Conservation (phyloP, 2,797 vertebrate genomes). For the Sebastes matsubarae region DNA sequence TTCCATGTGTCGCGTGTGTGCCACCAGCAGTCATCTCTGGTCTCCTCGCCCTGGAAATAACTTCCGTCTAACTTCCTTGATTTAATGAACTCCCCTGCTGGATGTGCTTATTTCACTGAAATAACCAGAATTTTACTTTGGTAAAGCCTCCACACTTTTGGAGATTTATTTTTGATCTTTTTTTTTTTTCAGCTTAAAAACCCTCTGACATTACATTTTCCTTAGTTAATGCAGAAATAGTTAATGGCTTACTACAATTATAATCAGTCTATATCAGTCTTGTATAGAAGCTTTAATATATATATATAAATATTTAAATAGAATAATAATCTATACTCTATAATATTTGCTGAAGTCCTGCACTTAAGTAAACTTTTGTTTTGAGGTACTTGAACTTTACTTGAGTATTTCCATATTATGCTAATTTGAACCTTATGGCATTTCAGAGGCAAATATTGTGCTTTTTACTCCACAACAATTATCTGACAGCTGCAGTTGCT, state of each 20-base stretch:
- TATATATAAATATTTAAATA: background rate
- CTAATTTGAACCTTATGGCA: background rate
- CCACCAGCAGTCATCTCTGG: slow-evolving; percentile 65
- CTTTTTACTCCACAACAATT: background rate
- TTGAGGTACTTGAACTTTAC: background rate
- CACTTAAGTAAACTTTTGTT: background rate
- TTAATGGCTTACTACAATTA: background rate
- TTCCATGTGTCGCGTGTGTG: slow-evolving; percentile 78
- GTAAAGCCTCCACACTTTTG: background rate
- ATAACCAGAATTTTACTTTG: slow-evolving; percentile 6
- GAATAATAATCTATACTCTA: background rate
- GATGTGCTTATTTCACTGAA: slow-evolving; percentile 27
- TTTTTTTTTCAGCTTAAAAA: background rate
- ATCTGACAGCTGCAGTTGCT: background rate
- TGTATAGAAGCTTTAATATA: background rate
- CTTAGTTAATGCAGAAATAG: background rate
- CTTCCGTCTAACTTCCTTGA: slow-evolving; percentile 54
- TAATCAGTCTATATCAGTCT: background rate
- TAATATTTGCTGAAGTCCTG: background rate
- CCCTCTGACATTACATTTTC: background rate
- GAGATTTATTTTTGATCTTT: background rate
- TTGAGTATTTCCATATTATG: background rate
- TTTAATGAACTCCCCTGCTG: slow-evolving; percentile 50
- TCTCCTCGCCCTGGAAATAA: slow-evolving; percentile 56
- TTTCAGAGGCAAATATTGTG: background rate